A percentile compares a stretch with the other conserved stretches of the same genome.
These are phyloP conservation scores for Onychomys leucogaster DNA, from an alignment of 2,797 vertebrate species.

Conservation along the genomic window DNA sequence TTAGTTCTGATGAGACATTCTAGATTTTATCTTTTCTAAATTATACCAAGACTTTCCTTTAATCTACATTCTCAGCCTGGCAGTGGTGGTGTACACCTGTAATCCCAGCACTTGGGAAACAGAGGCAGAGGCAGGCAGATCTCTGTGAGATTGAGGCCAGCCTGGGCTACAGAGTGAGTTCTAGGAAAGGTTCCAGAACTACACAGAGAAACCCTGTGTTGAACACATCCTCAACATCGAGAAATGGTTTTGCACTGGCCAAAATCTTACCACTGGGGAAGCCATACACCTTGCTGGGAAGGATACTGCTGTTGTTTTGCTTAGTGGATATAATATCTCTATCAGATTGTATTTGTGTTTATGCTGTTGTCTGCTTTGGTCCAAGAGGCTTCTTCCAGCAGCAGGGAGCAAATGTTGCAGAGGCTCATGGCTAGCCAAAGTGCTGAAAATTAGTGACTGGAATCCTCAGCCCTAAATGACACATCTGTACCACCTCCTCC, in stretches of 20 bases:
- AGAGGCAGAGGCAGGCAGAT: too few species aligned
- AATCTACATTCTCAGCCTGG: neutral
- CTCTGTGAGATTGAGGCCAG: too few species aligned
- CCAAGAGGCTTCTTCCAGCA: neutral
- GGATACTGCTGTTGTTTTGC: neutral
- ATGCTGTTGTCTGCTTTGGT: neutral
- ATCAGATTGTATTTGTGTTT: neutral
- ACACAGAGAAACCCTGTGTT: neutral
- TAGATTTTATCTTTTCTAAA: neutral
- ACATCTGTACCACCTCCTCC: neutral
- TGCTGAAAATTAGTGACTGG: neutral
- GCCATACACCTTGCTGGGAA: neutral
- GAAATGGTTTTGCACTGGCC: neutral
- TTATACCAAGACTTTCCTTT: neutral
- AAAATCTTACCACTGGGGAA: neutral
- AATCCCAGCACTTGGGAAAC: too few species aligned
- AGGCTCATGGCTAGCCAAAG: neutral
- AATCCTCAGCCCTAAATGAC: neutral
- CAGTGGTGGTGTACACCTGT: too few species aligned
- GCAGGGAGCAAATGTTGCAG: neutral
- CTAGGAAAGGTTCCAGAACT: too few species aligned
- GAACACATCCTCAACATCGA: neutral
- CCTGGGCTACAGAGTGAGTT: too few species aligned
- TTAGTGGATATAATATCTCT: neutral
- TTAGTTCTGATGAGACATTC: neutral